Evolutionary conservation across 30 jellyfish, hydroid and myxozoan species (phyloP).

Genomic region (Phacellophora camtschatica): DNA sequence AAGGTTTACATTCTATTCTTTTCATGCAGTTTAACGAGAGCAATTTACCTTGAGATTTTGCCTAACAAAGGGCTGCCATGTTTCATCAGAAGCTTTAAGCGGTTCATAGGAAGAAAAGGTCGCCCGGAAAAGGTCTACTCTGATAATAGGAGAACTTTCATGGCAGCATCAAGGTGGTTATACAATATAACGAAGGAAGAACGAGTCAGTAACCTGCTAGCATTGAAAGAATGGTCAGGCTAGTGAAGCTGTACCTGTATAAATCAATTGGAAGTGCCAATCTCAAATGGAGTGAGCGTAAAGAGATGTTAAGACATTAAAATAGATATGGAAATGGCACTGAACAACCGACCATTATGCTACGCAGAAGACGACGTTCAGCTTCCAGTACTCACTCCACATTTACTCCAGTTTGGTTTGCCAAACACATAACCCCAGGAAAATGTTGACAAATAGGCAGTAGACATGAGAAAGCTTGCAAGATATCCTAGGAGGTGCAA

Average conservation of each 20-base stretch:
- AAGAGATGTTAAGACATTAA: conserved; percentile 37
- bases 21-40: conserved; percentile 58
- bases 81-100: conserved; percentile 28
- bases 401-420: conserved; percentile 37
- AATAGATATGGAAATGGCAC: conserved; percentile 44
- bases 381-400: conserved; percentile 58
- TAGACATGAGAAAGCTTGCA: conserved; percentile 40
- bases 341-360: conserved; percentile 58
- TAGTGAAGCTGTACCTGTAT: neutral
- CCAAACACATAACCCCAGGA: conserved; percentile 13
- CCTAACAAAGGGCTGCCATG: conserved; percentile 37
- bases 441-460: conserved; percentile 24
- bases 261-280: neutral
- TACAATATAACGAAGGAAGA: neutral
- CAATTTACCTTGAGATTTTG: conserved; percentile 34
- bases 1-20: conserved; percentile 56
- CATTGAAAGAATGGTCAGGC: conserved; percentile 19
- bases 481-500: conserved; percentile 4
- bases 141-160: conserved; percentile 2
- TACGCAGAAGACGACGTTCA: conserved; percentile 78
- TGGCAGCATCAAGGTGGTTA: conserved; percentile 17
- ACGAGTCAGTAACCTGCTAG: neutral
- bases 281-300: conserved; percentile 51
- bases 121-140: neutral
- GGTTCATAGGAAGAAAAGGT: neutral